Percentiles rank a stretch among this genome's conserved stretches.
These are phyloP conservation scores for Drosophila insularis DNA, from an alignment of 1,140 invertebrate genomes.

Conservation along the genomic window DNA sequence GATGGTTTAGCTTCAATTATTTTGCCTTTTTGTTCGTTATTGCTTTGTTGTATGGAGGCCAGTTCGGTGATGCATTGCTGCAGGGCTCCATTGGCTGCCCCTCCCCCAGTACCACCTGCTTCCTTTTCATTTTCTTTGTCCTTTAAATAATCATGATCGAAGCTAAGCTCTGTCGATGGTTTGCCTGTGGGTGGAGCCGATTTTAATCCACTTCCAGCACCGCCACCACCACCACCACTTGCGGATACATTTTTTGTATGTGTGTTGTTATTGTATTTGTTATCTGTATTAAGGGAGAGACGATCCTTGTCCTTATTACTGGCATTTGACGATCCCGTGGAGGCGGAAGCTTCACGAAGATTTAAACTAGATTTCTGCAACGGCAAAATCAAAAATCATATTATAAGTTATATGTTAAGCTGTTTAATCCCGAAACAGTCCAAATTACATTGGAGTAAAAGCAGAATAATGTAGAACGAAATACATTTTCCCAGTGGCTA, in stretches of 20 bases:
- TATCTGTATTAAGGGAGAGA: constrained; percentile 76
- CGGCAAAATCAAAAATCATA: neutral
- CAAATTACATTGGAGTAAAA: too few species aligned
- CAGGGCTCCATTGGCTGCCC: constrained; percentile 65
- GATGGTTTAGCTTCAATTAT: constrained; percentile 6
- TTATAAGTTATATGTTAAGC: too few species aligned
- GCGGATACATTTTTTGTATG: constrained; percentile 46
- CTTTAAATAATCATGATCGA: constrained; percentile 73
- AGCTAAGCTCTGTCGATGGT: constrained; percentile 59
- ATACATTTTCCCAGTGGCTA: too few species aligned
- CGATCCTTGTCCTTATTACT: constrained; percentile 70
- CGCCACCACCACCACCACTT: constrained; percentile 18
- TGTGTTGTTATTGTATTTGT: constrained; percentile 80
- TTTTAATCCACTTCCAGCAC: constrained; percentile 42
- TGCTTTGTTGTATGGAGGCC: constrained; percentile 81
- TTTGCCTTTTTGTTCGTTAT: constrained; percentile 51
- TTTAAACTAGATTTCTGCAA: constrained; percentile 78
- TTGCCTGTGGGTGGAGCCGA: constrained; percentile 55
- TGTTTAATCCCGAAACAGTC: too few species aligned
- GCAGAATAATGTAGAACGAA: too few species aligned
- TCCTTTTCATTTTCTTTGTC: constrained; percentile 79
- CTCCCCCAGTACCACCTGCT: constrained; percentile 1
- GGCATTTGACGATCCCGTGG: constrained; percentile 25
- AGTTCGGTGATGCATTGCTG: constrained; percentile 87
- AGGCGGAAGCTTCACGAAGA: constrained; percentile 68